Base-by-base conservation (phyloP, 2,888 invertebrate genomes). In the Endomychus coccineus region DNA sequence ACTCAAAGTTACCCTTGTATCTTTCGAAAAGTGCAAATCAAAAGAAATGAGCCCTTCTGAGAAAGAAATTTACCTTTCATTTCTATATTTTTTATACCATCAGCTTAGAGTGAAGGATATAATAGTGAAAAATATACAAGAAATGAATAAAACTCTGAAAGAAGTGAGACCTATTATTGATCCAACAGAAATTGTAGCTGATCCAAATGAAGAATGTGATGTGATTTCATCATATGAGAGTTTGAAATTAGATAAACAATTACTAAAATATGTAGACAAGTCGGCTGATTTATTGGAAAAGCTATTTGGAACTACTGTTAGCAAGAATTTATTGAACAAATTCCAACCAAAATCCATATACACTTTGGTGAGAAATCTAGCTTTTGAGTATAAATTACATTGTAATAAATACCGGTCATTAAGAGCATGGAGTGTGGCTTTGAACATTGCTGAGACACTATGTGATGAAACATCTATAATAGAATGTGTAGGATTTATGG, bases 121-220 rank as follows among this genome's bases (percentile, higher is more conserved):
- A 4, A 47, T 50, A 9, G 39, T 40, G n/a, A 50, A 54, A 45
- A 56, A 53, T 44, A 21, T 39, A 2, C 40, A 46, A 7, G 54
- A 55, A 27, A 58, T 59, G 49, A 49, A 54, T 21, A 48, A 41
- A 24, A 47, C 45, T 2, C 34, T 31, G 10, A 36, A 27, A 6
- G 15, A 31, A 4, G 11, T 25, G 15, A 39, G 42, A 25, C 24
- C 12, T 9, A 23, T 39, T 5, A 21, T 36, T 10, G 19, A 29
- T 17, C 41, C 36, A 7, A 35, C 33, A 15, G 44, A 46, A 22
- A 11, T 38, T 7, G 40, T 36, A 11, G 40, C 36, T 29, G 52
- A 59, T 44, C 50, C 50, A 9, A 54, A 54, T 19, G 56, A 58
- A 29, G 48, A 54, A 43, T 59, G 55, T 34, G 59, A 60, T 43